These are phyloP conservation scores for Eupeodes corollae DNA, from an alignment of 1,140 invertebrate species.

Conservation along the genomic window DNA sequence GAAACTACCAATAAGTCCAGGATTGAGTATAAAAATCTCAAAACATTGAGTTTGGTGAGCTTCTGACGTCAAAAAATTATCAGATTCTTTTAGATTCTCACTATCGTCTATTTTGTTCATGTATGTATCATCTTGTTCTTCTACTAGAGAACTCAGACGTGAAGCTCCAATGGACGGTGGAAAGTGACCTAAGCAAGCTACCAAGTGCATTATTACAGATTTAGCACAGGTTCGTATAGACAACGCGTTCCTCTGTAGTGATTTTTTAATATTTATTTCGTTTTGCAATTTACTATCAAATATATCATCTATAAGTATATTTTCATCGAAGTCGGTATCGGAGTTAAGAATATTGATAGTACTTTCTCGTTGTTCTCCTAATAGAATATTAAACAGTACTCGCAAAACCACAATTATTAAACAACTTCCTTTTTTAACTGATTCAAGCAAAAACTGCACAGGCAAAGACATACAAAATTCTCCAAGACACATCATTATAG, in stretches of 20 bases:
- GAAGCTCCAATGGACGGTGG: conserved; percentile 79
- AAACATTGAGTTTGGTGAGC: conserved; percentile 81
- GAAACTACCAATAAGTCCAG: conserved; percentile 74
- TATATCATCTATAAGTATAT: conserved; percentile 57
- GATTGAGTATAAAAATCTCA: conserved; percentile 78
- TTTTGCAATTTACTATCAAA: conserved; percentile 25
- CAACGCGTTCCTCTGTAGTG: conserved; percentile 38
- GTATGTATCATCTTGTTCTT: conserved; percentile 81
- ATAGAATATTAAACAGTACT: conserved; percentile 39
- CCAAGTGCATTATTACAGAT: conserved; percentile 64
- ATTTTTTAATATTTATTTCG: conserved; percentile 34
- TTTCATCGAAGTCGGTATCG: conserved; percentile 57
- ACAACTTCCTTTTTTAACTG: conserved; percentile 38
- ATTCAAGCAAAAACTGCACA: conserved; percentile 17
- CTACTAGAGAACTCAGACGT: conserved; percentile 62
- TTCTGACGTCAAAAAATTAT: conserved; percentile 40
- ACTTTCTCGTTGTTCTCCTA: conserved; percentile 33
- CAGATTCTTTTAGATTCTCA: conserved; percentile 3
- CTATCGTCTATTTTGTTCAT: background rate
- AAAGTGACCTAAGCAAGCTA: conserved; percentile 82
- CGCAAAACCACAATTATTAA: conserved; percentile 44
- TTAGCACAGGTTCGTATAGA: conserved; percentile 55
- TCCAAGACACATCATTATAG: conserved; percentile 77
- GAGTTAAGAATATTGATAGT: conserved; percentile 30
- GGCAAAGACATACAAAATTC: conserved; percentile 76